Percentiles rank a stretch among this genome's conserved stretches.
Evolutionary conservation across 1,140 invertebrate genomes (phyloP).

Genomic region (Saxidomus purpurata): DNA sequence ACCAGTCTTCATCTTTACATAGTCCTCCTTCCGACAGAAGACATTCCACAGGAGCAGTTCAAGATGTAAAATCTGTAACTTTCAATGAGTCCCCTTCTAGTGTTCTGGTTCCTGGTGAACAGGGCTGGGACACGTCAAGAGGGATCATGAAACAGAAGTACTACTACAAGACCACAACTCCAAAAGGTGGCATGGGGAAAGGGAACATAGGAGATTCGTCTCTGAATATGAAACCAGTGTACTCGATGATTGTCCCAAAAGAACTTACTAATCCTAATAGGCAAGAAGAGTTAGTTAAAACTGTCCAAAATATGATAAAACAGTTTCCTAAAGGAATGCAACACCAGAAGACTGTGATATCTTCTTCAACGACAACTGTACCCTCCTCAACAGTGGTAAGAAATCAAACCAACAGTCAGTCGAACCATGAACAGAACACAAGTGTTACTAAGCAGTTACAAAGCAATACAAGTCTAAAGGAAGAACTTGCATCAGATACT

Average conservation of each 20-base stretch:
- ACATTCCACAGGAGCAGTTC: not conserved
- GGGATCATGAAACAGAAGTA: conserved; percentile 41
- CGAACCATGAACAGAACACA: not conserved
- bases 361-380: not conserved
- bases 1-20: not conserved
- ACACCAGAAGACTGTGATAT: not conserved
- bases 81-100: not conserved
- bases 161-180: not conserved
- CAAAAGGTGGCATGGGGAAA: not conserved
- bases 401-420: not conserved
- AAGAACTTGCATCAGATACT: not conserved
- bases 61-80: not conserved
- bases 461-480: not conserved
- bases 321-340: not conserved
- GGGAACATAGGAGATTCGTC: not conserved
- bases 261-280: conserved; percentile 24
- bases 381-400: not conserved
- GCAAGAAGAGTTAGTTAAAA: conserved; percentile 32
- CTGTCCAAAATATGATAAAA: conserved; percentile 33
- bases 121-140: not conserved
- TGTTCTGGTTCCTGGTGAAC: not conserved
- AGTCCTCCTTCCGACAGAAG: not conserved
- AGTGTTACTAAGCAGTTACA: not conserved
- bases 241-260: conserved; percentile 51
- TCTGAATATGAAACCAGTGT: conserved; percentile 32